These are phyloP conservation scores for Ornithorhynchus anatinus DNA, from an alignment of 2,113 vertebrate species.

Conservation along the genomic window DNA sequence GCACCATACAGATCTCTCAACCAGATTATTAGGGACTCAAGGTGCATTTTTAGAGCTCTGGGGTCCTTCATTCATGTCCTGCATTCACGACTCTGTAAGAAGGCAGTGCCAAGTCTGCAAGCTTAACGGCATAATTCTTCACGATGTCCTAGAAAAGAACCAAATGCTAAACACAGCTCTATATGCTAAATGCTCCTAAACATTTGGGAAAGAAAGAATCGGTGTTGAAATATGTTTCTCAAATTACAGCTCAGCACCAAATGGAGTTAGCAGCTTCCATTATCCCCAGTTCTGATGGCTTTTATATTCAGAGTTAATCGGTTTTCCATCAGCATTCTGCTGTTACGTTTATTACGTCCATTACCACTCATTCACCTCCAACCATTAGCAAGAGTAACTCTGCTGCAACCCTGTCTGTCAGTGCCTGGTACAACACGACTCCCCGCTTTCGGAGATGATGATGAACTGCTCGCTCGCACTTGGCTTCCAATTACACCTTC, in stretches of 20 bases:
- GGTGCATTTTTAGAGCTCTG: too few relatives aligned
- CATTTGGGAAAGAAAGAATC: not conserved
- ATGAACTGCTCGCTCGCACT: not conserved
- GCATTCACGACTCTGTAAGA: not conserved
- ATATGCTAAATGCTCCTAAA: not conserved
- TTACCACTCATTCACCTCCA: rapidly evolving
- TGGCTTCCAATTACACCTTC: too few relatives aligned
- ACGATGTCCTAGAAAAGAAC: not conserved
- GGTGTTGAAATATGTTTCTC: not conserved
- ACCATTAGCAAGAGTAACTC: rapidly evolving
- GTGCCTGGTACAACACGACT: not conserved
- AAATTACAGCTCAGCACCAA: not conserved
- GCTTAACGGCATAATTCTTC: rapidly evolving
- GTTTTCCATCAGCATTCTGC: not conserved
- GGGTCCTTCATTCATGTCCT: too few relatives aligned
- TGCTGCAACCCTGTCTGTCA: not conserved
- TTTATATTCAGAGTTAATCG: not conserved
- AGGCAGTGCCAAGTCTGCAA: not conserved
- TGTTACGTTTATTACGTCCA: not conserved
- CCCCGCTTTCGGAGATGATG: not conserved
- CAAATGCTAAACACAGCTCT: not conserved
- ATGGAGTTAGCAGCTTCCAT: not conserved
- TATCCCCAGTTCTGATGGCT: not conserved
- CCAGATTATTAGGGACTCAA: too few relatives aligned
- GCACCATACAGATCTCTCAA: too few relatives aligned